Evolutionary conservation across 2,888 invertebrate genomes (phyloP), one percentile per base, ranked within the genome.

Genomic region (Neelides folsomi): DNA sequence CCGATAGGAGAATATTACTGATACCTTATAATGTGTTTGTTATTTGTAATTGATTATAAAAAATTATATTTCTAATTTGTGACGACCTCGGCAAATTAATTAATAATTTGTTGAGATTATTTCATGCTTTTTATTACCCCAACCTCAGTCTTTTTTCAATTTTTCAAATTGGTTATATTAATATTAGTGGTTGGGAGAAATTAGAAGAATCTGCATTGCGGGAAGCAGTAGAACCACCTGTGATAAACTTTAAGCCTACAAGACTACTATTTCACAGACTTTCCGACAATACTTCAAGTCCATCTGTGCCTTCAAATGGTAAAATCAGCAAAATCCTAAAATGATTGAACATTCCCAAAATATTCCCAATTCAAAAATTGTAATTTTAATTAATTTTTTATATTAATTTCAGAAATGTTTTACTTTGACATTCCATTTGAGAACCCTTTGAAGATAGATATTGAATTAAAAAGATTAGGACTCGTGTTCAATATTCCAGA

Each of bases 261-360:
- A 56, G 60, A 49, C 58, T 70, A 41, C 54, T 70, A 36, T 60
- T 66, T 40, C 66, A 70, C 57, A 67, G 69, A 60, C 62, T 51
- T 15, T 65, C 68, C 52, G 55, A 61, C 46, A 61, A 61, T 41
- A 56, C 58, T 10, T 47, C 57, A 20, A 38, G 53, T 46, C 60
- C 60, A 13, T 47, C 49, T 9, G 58, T 60, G 57, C 60, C 60
- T 57, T 58, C 53, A 47, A 53, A 59, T 56, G 60, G 58, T 58
- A 52, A 42, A 18, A 18, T 9, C 41, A 34, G 2, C 13, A 42
- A 1, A 20, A 18, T n/a, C 27, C 13, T 12, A 19, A 40, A 34
- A 40, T 36, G 37, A 19, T 44, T 44, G 20, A 16, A 18, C 12
- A 35, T 19, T 16, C 13, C 5, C 27, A n/a, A 20, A n/a, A 7